These are phyloP conservation scores for Actinia tenebrosa DNA, from an alignment of 64 coral and sea anemone species.

Conservation along the genomic window DNA sequence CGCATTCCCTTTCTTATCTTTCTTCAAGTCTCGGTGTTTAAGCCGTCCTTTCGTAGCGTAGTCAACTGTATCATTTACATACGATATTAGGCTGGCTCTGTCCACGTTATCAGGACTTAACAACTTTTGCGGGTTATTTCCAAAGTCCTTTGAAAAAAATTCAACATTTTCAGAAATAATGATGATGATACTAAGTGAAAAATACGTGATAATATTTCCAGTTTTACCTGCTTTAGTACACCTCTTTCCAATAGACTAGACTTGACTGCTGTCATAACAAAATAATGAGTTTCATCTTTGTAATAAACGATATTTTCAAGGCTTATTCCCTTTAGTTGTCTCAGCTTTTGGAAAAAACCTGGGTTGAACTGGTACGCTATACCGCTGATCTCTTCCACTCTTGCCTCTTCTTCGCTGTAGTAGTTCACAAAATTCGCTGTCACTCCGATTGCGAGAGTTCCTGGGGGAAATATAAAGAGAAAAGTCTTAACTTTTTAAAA, in stretches of 20 bases:
- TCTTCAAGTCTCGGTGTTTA: slow-evolving; percentile 55
- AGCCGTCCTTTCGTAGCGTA: slow-evolving; percentile 83
- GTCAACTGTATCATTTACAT: slow-evolving; percentile 71
- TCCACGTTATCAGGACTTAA: slow-evolving; percentile 58
- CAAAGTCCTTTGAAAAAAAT: slow-evolving; percentile 53
- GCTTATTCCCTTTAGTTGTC: slow-evolving; percentile 57
- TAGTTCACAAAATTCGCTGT: slow-evolving; percentile 96
- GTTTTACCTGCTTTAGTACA: slow-evolving; percentile 64
- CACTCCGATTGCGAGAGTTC: slow-evolving; percentile 88
- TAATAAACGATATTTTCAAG: slow-evolving; percentile 98
- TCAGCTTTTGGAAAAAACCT: slow-evolving; percentile 72
- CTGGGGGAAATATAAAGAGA: slow-evolving; percentile 7
- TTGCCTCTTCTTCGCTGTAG: slow-evolving; percentile 70
- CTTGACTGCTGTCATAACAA: slow-evolving; percentile 95
- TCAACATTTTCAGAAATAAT: neutral
- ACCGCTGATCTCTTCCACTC: slow-evolving; percentile 85
- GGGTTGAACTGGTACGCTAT: slow-evolving; percentile 98
- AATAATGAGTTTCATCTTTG: slow-evolving; percentile 97
- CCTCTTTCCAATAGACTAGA: slow-evolving; percentile 72
- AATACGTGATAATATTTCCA: too few relatives aligned
- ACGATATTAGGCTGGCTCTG: slow-evolving; percentile 40
- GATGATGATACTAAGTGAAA: too few relatives aligned
- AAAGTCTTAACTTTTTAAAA: neutral
- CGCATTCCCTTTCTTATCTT: slow-evolving; percentile 32
- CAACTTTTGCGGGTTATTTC: slow-evolving; percentile 54